Conservation (phyloP, 1,140 invertebrate species). For the Hypothenemus hampei region DNA sequence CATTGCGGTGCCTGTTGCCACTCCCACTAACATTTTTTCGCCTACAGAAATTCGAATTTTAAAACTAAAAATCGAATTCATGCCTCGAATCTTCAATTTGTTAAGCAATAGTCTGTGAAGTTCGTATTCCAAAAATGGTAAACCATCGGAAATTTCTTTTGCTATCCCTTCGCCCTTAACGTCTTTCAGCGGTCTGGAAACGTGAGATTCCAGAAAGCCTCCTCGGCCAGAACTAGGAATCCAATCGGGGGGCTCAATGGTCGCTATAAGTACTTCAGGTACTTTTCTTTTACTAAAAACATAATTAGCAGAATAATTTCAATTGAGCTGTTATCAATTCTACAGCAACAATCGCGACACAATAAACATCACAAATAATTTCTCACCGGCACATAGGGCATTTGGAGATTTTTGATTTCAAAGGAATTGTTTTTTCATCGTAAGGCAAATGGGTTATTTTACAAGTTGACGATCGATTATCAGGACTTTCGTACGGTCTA, state of each 20-base stretch:
- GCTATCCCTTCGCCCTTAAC: slow-evolving; percentile 81
- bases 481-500: slow-evolving; percentile 36
- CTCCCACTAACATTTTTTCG: slow-evolving; percentile 77
- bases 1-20: slow-evolving; percentile 84
- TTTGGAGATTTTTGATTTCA: slow-evolving; percentile 43
- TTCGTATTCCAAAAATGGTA: slow-evolving; percentile 95
- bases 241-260: slow-evolving; percentile 76
- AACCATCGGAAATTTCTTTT: slow-evolving; percentile 86
- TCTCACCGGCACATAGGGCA: slow-evolving; percentile 40
- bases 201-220: slow-evolving; percentile 71
- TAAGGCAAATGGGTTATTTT: slow-evolving; percentile 78
- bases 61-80: slow-evolving; percentile 88
- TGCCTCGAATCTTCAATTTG: slow-evolving; percentile 87
- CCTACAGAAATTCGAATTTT: slow-evolving; percentile 82
- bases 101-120: slow-evolving; percentile 86
- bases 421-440: slow-evolving; percentile 63
- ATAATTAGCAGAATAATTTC: neutral
- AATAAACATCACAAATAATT: no score
- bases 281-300: slow-evolving; percentile 70
- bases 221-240: slow-evolving; percentile 70
- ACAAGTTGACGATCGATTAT: slow-evolving; percentile 40
- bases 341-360: no score
- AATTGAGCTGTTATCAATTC: no score
- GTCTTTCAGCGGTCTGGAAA: slow-evolving; percentile 75
- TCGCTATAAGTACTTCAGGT: slow-evolving; percentile 85